Percentiles rank a stretch among this genome's conserved stretches.
Conservation (phyloP, 2,113 vertebrate species). For the Cyphomyrus plagiostoma region DNA sequence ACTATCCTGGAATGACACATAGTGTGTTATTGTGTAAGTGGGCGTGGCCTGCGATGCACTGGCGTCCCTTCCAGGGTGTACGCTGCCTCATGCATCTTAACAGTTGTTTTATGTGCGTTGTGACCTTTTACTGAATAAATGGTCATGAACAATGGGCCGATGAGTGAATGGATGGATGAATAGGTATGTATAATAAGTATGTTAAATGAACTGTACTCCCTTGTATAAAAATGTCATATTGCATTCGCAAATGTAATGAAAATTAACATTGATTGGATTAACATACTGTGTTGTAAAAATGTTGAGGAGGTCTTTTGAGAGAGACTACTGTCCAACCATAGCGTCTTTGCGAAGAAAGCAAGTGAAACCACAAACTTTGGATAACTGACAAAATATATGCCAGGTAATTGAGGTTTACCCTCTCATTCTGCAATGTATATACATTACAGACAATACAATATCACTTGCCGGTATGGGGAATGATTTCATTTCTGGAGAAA, state of each 20-base stretch:
- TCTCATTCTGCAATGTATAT: background rate
- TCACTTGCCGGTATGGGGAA: background rate
- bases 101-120: background rate
- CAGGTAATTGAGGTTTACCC: background rate
- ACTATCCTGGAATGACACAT: background rate
- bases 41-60: background rate
- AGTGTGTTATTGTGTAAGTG: background rate
- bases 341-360: too few relatives aligned
- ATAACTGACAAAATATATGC: background rate
- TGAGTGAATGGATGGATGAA: background rate
- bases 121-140: background rate
- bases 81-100: background rate
- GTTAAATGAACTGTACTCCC: background rate
- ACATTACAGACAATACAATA: background rate
- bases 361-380: background rate
- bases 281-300: background rate
- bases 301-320: background rate
- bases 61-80: background rate
- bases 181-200: background rate
- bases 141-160: background rate
- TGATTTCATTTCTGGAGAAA: background rate
- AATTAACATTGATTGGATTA: background rate
- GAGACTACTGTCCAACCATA: too few relatives aligned
- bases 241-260: background rate
- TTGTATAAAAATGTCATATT: background rate